Evolutionary conservation across 2,888 invertebrate genomes (phyloP), one percentile per base, ranked within the genome.

Genomic region (Hecatera dysodea): DNA sequence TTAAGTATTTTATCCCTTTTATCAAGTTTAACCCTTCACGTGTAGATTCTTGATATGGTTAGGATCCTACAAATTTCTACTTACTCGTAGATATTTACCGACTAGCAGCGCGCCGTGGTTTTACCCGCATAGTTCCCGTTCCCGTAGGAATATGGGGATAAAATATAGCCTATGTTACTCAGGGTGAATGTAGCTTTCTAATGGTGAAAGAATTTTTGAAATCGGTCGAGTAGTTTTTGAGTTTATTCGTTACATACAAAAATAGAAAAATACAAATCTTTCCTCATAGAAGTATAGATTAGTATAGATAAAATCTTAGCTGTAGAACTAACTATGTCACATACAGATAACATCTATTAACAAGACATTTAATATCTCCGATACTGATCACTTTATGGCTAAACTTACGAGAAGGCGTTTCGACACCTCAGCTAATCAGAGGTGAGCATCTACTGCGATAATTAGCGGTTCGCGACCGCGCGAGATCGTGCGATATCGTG

Each of bases 391-490:
- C 57, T 78, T 67, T 66, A 73, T 48, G 66, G 75, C 57, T 64
- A 52, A 85, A 83, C 75, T 81, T 74, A 77, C 67, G 57, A 69
- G 85, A 60, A 67, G 83, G 72, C 70, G 81, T 83, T 77, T 81
- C 83, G 84, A 81, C 78, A 78, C 86, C 72, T 82, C 60, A 6
- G 17, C 55, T 50, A 78, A 85, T 84, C 86, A 56, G 60, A 69
- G 72, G 71, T 72, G 75, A 72, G 83, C 67, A 80, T 81, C 81
- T 73, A 80, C 73, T 65, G 65, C 79, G 63, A 75, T 83, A 80
- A 80, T 80, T 78, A 80, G 83, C 70, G 17, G 75, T 63, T 83
- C 72, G 80, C 80, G 83, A 78, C 85, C 70, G 81, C 59, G 66
- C 78, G 72, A 74, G 81, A 77, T 81, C 77, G 71, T 9, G 9